phyloP scores from a whole-genome alignment of 2,113 vertebrate genomes.

The Mus pahari region DNA sequence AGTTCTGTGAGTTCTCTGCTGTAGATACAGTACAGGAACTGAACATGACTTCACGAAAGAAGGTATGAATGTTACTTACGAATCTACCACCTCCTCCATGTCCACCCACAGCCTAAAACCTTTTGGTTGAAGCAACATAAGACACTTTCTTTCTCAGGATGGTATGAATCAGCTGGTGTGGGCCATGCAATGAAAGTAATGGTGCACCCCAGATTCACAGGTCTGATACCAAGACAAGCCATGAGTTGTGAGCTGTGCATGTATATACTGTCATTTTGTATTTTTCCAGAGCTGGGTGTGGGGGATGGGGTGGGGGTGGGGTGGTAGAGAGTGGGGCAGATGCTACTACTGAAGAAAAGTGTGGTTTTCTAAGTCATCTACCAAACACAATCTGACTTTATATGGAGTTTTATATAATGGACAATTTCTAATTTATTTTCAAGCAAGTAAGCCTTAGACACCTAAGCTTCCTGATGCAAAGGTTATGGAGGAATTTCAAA shows the following conservation, averaged over 20 bases:
- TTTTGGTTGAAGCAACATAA: too few relatives aligned
- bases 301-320: too few relatives aligned
- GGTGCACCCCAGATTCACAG: not conserved
- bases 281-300: accelerated
- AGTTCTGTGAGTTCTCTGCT: too few relatives aligned
- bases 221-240: accelerated
- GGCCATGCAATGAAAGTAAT: accelerated
- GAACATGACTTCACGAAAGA: accelerated
- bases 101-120: not conserved
- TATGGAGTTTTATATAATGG: not conserved
- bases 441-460: not conserved
- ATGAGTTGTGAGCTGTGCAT: accelerated
- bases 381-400: accelerated
- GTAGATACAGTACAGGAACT: accelerated
- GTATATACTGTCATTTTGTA: accelerated
- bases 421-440: not conserved
- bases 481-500: not conserved
- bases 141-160: accelerated
- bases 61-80: accelerated
- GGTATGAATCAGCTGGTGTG: not conserved
- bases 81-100: not conserved
- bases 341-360: accelerated
- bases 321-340: too few relatives aligned
- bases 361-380: accelerated
- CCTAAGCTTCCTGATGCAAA: not conserved